phyloP scores from a whole-genome alignment of 2,888 invertebrate species.

The Melinaea menophilus region DNA sequence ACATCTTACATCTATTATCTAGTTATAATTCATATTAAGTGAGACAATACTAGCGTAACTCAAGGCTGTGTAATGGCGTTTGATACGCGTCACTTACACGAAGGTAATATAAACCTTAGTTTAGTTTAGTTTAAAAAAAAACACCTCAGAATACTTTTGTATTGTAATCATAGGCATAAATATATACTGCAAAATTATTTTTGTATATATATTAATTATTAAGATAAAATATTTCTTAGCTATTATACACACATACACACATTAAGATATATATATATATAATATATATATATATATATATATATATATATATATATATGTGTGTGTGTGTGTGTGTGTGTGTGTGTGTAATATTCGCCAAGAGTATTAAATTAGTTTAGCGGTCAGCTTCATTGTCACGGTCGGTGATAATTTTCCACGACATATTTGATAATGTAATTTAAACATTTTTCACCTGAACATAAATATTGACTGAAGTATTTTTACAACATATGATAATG shows the following conservation, averaged over 20 bases:
- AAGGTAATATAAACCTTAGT: constrained; percentile 43
- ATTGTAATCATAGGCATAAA: too few relatives aligned
- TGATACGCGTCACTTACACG: constrained; percentile 56
- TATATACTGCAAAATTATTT: too few relatives aligned
- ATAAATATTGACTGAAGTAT: constrained; percentile 11
- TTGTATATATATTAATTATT: too few relatives aligned
- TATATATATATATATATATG: too few relatives aligned
- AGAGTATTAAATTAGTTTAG: constrained; percentile 32
- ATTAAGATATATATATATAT: too few relatives aligned
- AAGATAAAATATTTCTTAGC: too few relatives aligned
- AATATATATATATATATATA: too few relatives aligned
- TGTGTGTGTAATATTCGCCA: constrained; percentile 13
- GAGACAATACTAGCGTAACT: constrained; percentile 7
- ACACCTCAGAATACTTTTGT: too few relatives aligned
- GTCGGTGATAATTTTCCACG: constrained; percentile 37
- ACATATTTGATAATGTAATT: constrained; percentile 28
- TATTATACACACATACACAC: too few relatives aligned
- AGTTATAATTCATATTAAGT: too few relatives aligned
- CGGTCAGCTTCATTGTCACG: constrained; percentile 52
- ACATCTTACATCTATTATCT: too few relatives aligned
- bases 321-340: neutral
- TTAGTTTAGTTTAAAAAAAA: too few relatives aligned
- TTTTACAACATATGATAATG: neutral
- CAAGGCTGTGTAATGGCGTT: constrained; percentile 57
- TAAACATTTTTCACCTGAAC: constrained; percentile 19